Evolutionary conservation across 2,888 invertebrate species (phyloP).

Genomic region (Drosophila kambysellisi): DNA sequence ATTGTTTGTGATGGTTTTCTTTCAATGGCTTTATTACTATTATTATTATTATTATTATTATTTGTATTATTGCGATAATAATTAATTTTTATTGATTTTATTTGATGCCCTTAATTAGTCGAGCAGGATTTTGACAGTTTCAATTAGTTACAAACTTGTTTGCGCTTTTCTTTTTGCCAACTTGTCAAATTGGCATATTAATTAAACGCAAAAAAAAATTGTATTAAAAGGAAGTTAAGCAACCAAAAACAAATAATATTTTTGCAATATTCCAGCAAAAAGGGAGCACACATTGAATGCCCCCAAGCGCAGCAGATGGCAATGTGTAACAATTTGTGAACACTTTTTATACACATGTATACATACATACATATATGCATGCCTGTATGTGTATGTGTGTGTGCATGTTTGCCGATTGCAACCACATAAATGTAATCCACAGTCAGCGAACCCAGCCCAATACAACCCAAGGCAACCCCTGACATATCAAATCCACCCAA

Average conservation of each 20-base stretch:
- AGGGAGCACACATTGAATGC: slow-evolving; percentile 23
- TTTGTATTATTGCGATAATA: slow-evolving; percentile 38
- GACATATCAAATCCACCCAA: slow-evolving; percentile 23
- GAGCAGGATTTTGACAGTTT: slow-evolving; percentile 67
- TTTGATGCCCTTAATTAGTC: slow-evolving; percentile 64
- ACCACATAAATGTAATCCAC: slow-evolving; percentile 77
- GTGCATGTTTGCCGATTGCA: slow-evolving; percentile 53
- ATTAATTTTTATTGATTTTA: slow-evolving; percentile 68
- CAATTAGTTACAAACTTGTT: slow-evolving; percentile 61
- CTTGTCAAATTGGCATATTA: slow-evolving; percentile 62
- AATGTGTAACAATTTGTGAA: slow-evolving; percentile 53
- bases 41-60: slow-evolving; percentile 10
- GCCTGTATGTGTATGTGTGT: not conserved
- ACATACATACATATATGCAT: not conserved
- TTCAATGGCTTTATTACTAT: slow-evolving; percentile 27
- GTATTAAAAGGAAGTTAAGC: not conserved
- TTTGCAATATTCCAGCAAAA: slow-evolving; percentile 31
- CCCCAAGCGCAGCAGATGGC: slow-evolving; percentile 37
- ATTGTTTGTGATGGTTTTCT: slow-evolving; percentile 45
- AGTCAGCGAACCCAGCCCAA: slow-evolving; percentile 46
- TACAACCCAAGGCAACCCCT: slow-evolving; percentile 21
- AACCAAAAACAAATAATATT: slow-evolving; percentile 10
- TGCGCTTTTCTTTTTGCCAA: slow-evolving; percentile 39
- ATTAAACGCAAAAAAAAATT: slow-evolving; percentile 36
- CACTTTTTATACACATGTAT: slow-evolving; percentile 24